Evolutionary conservation across 2,888 invertebrate species (phyloP).

Genomic region (Spisula solida): DNA sequence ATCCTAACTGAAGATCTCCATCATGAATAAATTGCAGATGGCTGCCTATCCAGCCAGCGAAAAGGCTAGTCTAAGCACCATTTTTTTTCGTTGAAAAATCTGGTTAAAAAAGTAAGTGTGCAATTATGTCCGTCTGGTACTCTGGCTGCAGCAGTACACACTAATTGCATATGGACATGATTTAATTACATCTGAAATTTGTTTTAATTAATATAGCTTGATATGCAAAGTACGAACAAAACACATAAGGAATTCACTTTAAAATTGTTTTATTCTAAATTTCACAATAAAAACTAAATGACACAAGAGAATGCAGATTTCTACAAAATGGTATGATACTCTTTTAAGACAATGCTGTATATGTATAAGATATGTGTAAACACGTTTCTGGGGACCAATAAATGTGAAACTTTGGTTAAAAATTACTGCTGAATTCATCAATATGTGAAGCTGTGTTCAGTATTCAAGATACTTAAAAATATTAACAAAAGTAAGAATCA

Average conservation of each 20-base stretch:
- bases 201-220: neutral
- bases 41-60: no score
- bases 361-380: neutral
- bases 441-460: neutral
- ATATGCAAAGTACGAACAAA: neutral
- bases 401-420: neutral
- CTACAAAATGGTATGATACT: conserved; percentile 36
- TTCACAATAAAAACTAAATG: conserved; percentile 45
- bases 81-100: no score
- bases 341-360: neutral
- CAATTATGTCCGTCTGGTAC: no score
- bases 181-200: no score
- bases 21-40: no score
- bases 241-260: neutral
- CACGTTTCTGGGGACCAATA: neutral
- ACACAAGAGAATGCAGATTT: conserved; percentile 38
- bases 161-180: no score
- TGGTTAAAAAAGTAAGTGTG: no score
- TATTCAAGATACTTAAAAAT: neutral
- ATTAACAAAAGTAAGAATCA: no score
- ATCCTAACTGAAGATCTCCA: no score
- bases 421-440: neutral
- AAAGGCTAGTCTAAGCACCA: no score
- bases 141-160: no score
- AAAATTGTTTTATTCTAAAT: conserved; percentile 40